These are phyloP conservation scores for Agriopis leucophaearia DNA, from an alignment of 2,888 invertebrate species.

Conservation along the genomic window DNA sequence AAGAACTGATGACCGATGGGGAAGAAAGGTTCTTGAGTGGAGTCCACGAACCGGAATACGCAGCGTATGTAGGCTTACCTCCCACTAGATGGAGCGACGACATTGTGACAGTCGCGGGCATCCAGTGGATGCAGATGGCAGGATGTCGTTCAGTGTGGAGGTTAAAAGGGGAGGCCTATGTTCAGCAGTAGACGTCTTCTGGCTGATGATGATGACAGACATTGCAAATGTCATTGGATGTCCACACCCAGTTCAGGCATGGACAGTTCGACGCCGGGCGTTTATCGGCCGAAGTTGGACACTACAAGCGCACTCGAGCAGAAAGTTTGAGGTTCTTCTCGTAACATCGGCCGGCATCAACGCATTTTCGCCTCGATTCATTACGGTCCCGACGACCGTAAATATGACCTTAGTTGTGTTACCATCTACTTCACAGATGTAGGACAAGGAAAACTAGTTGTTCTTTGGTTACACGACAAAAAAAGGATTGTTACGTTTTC, in stretches of 20 bases:
- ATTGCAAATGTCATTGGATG: background rate
- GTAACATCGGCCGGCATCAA: conserved; percentile 69
- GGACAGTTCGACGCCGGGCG: conserved; percentile 64
- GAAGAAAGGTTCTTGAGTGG: too few species aligned
- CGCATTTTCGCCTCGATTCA: conserved; percentile 68
- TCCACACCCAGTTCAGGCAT: conserved; percentile 48
- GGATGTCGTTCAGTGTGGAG: too few species aligned
- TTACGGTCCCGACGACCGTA: conserved; percentile 63
- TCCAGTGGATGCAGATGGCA: too few species aligned
- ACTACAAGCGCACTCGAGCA: conserved; percentile 75
- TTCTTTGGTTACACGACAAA: background rate
- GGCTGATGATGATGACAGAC: too few species aligned
- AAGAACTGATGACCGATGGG: too few species aligned
- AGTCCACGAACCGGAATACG: too few species aligned
- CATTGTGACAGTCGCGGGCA: too few species aligned
- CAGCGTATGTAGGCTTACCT: too few species aligned
- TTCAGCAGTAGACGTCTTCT: too few species aligned
- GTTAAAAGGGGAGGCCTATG: too few species aligned
- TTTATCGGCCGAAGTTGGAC: conserved; percentile 73
- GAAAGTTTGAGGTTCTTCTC: conserved; percentile 73
- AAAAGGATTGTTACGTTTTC: background rate
- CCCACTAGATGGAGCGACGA: too few species aligned
- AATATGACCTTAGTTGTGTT: conserved; percentile 58
- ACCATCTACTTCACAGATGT: conserved; percentile 46
- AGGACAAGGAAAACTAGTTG: conserved; percentile 34